phyloP scores from a whole-genome alignment of 2,888 invertebrate genomes.

The Campopleginae sp. region DNA sequence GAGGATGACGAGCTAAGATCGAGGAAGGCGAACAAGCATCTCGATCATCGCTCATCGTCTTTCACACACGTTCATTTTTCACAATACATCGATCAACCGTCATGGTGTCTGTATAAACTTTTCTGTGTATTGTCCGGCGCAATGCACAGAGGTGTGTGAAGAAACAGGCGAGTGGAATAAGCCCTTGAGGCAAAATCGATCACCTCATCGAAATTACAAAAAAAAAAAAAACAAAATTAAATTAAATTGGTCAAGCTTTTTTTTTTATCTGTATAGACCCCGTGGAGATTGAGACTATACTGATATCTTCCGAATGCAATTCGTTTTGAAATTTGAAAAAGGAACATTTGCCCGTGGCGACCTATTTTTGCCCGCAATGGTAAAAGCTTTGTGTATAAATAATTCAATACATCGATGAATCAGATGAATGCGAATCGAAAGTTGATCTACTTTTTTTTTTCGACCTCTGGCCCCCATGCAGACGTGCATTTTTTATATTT shows the following conservation, averaged over 20 bases:
- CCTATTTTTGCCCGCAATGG: not conserved
- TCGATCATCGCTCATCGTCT: constrained; percentile 29
- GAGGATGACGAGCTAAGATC: constrained; percentile 34
- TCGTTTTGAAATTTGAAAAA: no score
- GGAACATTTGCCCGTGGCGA: not conserved
- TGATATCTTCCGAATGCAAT: not conserved
- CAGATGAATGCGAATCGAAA: constrained; percentile 43
- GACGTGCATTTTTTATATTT: not conserved
- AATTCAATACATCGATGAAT: not conserved
- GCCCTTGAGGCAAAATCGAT: constrained; percentile 14
- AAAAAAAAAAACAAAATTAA: not conserved
- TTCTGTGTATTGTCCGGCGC: not conserved
- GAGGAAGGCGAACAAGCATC: constrained; percentile 37
- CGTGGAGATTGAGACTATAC: not conserved
- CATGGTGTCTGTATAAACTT: not conserved
- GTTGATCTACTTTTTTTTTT: constrained; percentile 64
- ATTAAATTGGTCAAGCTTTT: not conserved
- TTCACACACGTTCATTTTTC: not conserved
- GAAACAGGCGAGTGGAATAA: not conserved
- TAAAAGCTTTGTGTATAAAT: not conserved
- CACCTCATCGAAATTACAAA: not conserved
- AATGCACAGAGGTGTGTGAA: not conserved
- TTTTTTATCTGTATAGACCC: not conserved
- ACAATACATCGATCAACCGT: constrained; percentile 13
- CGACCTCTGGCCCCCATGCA: constrained; percentile 4